Conservation (phyloP, 2,888 invertebrate genomes). For the Polydrusus tereticollis region DNA sequence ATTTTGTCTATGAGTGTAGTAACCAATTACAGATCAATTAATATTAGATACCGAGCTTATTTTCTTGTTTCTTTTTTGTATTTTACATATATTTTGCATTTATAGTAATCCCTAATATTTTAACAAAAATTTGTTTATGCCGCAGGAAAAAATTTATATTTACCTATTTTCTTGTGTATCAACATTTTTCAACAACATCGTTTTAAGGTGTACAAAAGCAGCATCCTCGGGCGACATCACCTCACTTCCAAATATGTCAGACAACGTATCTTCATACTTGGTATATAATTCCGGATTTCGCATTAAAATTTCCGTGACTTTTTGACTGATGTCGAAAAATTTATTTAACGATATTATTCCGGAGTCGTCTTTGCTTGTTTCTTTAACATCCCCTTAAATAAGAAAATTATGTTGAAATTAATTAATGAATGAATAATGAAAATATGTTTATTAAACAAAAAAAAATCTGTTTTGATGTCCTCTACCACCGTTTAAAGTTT, state of each 20-base stretch:
- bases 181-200: background rate
- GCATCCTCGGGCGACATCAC: slow-evolving; percentile 42
- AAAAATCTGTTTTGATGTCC: no score
- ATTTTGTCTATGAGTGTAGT: no score
- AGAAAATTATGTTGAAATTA: background rate
- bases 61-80: no score
- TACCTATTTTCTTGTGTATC: slow-evolving; percentile 1
- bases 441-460: no score
- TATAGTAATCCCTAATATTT: no score
- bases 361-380: slow-evolving; percentile 31
- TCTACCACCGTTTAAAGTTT: no score
- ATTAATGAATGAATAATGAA: no score
- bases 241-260: slow-evolving; percentile 35
- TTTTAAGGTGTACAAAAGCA: slow-evolving; percentile 43
- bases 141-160: no score
- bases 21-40: no score
- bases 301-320: slow-evolving; percentile 34
- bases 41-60: no score
- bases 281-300: slow-evolving; percentile 36
- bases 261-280: slow-evolving; percentile 24
- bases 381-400: slow-evolving; percentile 15
- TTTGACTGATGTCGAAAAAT: slow-evolving; percentile 48
- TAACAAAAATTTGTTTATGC: no score
- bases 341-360: slow-evolving; percentile 37
- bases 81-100: no score